Percentiles rank a stretch among this genome's conserved stretches.
These are phyloP conservation scores for Drosophila littoralis DNA, from an alignment of 1,140 invertebrate species.

Conservation along the genomic window DNA sequence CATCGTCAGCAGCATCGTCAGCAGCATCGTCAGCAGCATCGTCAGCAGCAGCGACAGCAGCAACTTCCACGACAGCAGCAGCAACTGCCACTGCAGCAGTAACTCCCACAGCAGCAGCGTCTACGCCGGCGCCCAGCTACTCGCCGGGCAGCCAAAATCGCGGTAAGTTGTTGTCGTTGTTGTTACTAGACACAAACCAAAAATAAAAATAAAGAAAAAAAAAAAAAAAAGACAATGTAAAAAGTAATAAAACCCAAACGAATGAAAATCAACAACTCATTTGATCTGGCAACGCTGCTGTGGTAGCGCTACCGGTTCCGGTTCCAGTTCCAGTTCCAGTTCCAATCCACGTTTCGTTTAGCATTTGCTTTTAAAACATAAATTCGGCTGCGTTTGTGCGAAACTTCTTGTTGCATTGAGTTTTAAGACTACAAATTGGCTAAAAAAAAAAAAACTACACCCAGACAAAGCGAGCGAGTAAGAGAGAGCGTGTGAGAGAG, in stretches of 20 bases:
- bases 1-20: slow-evolving; percentile 49
- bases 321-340: not conserved
- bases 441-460: slow-evolving; percentile 3
- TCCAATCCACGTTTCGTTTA: slow-evolving; percentile 13
- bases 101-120: slow-evolving; percentile 34
- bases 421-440: slow-evolving; percentile 76
- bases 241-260: not conserved
- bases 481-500: slow-evolving; percentile 6
- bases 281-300: slow-evolving; percentile 33
- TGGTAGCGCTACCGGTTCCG: not conserved
- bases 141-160: slow-evolving; percentile 90
- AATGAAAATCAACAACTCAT: slow-evolving; percentile 12
- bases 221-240: slow-evolving; percentile 12
- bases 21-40: slow-evolving; percentile 38
- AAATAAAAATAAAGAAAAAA: slow-evolving; percentile 27
- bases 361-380: not conserved
- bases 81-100: slow-evolving; percentile 84
- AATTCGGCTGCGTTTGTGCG: slow-evolving; percentile 73
- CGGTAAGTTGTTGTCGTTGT: slow-evolving; percentile 87
- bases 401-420: slow-evolving; percentile 84
- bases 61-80: slow-evolving; percentile 74
- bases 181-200: slow-evolving; percentile 42
- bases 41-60: slow-evolving; percentile 39
- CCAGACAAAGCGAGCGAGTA: slow-evolving; percentile 13
- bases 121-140: slow-evolving; percentile 85